Base-by-base conservation (phyloP, 2,888 invertebrate species). In the Parnassius mnemosyne region DNA sequence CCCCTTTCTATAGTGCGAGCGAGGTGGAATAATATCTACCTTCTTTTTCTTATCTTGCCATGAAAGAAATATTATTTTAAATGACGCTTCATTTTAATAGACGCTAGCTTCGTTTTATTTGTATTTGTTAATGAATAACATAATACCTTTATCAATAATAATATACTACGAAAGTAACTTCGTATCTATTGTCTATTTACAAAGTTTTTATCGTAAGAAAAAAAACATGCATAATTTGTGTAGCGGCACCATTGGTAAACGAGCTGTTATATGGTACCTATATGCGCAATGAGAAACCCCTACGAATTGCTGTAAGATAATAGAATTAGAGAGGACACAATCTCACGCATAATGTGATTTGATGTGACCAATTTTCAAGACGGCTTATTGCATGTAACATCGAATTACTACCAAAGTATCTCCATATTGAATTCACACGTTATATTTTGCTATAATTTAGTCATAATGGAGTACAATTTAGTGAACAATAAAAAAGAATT, bases 271-370 rank as follows among this genome's bases (percentile, higher is more conserved):
- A 46, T 20, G 34, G 52, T 11, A n/a, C n/a, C n/a, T n/a, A 56
- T 44, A 13, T 58, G 51, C 57, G 61, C 65, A 71, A 50, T 70
- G 74, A 74, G 79, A 78, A 81, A 81, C 74, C 74, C 72, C 75
- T 72, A 57, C 69, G 67, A 57, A 60, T 49, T 16, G 10, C 51
- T n/a, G 25, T 34, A 71, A 75, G 77, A 84, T 83, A 84, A 84
- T 84, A 79, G 82, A 84, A 84, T 84, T 80, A 82, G 78, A 71
- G 75, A 68, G 69, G 72, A 72, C 70, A 68, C 65, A 64, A 68
- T 83, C 84, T 79, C 84, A 83, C 84, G 81, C 65, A 46, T 66
- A 60, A 13, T 55, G 59, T 61, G 57, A 57, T 63, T 62, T 63
- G 57, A 49, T 50, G 44, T 46, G 34, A 25, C 49, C 63, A 64